A percentile compares a stretch with the other conserved stretches of the same genome.
Evolutionary conservation across 2,113 vertebrate genomes (phyloP).

Genomic region (Atherinomorus stipes): DNA sequence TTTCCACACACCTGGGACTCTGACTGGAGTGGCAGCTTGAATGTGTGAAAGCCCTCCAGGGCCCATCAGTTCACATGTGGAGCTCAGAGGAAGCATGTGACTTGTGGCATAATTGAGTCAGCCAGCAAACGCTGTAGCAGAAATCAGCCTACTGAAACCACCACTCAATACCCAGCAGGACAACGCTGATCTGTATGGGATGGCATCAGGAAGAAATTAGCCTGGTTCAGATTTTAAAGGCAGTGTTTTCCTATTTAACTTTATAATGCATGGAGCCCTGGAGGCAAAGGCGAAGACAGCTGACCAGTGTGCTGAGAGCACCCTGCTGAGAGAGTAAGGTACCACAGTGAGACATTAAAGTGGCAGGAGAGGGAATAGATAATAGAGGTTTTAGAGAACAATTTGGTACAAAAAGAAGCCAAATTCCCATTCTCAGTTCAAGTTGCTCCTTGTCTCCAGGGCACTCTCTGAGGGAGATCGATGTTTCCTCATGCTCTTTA

Average conservation of each 20-base stretch:
- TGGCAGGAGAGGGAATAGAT: conserved; percentile 37
- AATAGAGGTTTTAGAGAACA: conserved; percentile 52
- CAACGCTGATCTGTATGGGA: conserved; percentile 39
- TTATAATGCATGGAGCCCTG: conserved; percentile 39
- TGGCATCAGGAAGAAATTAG: conserved; percentile 42
- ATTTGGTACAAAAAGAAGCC: conserved; percentile 39
- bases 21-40: conserved; percentile 48
- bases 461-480: conserved; percentile 44
- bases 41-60: conserved; percentile 63
- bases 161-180: conserved; percentile 47
- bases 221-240: conserved; percentile 68
- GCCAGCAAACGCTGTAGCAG: conserved; percentile 50
- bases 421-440: conserved; percentile 39
- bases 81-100: conserved; percentile 62
- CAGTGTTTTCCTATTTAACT: conserved; percentile 67
- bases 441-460: conserved; percentile 49
- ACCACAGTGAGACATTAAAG: conserved; percentile 61
- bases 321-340: conserved; percentile 65
- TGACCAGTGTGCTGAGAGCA: conserved; percentile 62
- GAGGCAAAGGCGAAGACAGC: conserved; percentile 49
- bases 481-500: conserved; percentile 62
- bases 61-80: conserved; percentile 65
- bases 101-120: conserved; percentile 73
- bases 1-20: conserved; percentile 56
- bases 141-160: conserved; percentile 49